These are phyloP conservation scores for Chaitophorus viminalis DNA, from an alignment of 2,888 invertebrate genomes.

Conservation along the genomic window DNA sequence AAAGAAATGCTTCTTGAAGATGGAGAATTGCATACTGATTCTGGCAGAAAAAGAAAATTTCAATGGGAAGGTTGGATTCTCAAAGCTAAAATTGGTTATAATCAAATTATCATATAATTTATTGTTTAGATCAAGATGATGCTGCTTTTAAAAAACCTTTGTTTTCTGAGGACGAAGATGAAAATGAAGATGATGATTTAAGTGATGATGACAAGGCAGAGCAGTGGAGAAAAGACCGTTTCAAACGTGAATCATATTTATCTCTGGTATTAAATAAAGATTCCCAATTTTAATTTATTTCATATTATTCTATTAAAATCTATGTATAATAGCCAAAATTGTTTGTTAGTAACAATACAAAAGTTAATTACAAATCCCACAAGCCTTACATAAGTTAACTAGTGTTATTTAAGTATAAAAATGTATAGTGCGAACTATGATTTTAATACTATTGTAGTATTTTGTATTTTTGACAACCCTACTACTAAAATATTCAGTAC, in stretches of 20 bases:
- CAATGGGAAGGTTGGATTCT: constrained; percentile 81
- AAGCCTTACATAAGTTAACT: too few species aligned
- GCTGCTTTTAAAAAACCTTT: constrained; percentile 64
- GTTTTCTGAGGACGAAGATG: constrained; percentile 65
- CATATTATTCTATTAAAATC: too few species aligned
- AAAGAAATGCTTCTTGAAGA: constrained; percentile 91
- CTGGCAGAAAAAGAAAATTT: constrained; percentile 81
- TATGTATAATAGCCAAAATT: too few species aligned
- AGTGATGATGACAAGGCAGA: constrained; percentile 76
- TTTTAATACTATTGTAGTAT: too few species aligned
- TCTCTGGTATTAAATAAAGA: constrained; percentile 32
- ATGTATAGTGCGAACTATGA: too few species aligned
- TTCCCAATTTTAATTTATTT: too few species aligned
- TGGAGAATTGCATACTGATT: constrained; percentile 83
- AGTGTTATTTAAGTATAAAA: too few species aligned
- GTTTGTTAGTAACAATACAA: too few species aligned
- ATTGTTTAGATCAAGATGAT: constrained; percentile 67
- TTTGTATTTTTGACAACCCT: too few species aligned
- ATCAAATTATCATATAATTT: constrained; percentile 66
- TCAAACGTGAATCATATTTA: constrained; percentile 83
- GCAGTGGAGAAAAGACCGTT: constrained; percentile 81
- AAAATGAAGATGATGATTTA: constrained; percentile 69
- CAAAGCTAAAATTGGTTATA: background rate
- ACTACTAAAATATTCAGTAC: too few species aligned
- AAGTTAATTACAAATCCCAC: too few species aligned